These are phyloP conservation scores for Noctua pronuba DNA, from an alignment of 2,888 invertebrate genomes.

Conservation along the genomic window DNA sequence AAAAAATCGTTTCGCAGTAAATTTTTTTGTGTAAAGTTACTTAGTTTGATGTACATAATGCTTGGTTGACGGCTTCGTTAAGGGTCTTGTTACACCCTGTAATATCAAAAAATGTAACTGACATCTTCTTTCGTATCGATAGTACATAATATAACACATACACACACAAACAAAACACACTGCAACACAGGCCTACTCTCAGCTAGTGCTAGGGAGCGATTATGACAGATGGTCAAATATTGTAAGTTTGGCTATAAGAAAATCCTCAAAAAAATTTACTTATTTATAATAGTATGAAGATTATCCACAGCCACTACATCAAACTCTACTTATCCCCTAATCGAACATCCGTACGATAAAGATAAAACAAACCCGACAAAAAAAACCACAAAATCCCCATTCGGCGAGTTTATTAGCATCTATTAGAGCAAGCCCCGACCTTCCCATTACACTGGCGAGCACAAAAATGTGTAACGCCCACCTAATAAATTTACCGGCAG, in stretches of 20 bases:
- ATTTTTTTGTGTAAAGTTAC: no score
- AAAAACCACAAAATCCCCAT: slow-evolving; percentile 41
- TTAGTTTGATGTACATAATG: no score
- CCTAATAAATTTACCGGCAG: slow-evolving; percentile 75
- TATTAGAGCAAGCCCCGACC: slow-evolving; percentile 65
- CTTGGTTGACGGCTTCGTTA: no score
- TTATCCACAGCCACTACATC: slow-evolving; percentile 18
- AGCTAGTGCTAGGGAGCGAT: not conserved
- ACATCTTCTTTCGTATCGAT: not conserved
- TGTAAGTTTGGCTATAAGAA: not conserved
- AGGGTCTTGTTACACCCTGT: no score
- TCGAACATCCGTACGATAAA: slow-evolving; percentile 8
- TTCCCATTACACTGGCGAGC: slow-evolving; percentile 70
- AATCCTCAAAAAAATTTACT: slow-evolving; percentile 1
- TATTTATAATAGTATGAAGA: not conserved
- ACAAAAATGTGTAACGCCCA: slow-evolving; percentile 76
- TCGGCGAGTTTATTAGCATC: slow-evolving; percentile 65
- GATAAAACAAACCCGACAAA: slow-evolving; percentile 19
- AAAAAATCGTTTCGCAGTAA: no score
- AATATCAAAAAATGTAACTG: not conserved
- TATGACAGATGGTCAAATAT: not conserved
- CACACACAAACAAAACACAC: not conserved
- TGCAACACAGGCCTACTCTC: not conserved
- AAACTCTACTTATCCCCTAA: slow-evolving; percentile 15
- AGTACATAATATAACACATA: not conserved